These are phyloP conservation scores for Ormyrus pomaceus DNA, from an alignment of 2,888 invertebrate species.

Conservation along the genomic window DNA sequence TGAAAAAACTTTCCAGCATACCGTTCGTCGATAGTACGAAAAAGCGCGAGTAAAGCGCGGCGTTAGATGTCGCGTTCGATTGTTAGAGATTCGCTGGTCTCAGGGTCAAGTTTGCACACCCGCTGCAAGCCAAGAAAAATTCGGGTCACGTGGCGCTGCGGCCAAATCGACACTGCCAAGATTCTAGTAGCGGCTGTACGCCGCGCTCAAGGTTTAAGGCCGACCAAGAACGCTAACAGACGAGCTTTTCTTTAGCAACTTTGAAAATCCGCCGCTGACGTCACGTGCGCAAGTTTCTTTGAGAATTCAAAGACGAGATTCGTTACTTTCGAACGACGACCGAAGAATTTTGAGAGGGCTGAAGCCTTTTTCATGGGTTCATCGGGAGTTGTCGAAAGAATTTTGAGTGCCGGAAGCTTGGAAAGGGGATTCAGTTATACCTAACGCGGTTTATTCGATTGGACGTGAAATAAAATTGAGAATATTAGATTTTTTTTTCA, in stretches of 20 bases:
- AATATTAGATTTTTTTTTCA: no score
- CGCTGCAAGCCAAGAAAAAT: slow-evolving; percentile 60
- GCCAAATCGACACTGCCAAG: slow-evolving; percentile 61
- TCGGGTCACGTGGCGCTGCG: slow-evolving; percentile 58
- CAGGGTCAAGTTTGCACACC: slow-evolving; percentile 63
- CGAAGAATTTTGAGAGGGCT: background rate
- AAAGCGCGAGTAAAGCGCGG: background rate
- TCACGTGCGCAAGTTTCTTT: background rate
- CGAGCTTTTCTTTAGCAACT: slow-evolving; percentile 33
- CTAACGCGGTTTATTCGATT: no score
- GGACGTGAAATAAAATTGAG: no score
- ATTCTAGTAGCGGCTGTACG: slow-evolving; percentile 56
- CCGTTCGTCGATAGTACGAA: no score
- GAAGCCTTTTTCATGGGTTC: no score
- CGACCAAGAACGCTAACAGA: slow-evolving; percentile 52
- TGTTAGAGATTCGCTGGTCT: slow-evolving; percentile 24
- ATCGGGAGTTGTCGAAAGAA: no score
- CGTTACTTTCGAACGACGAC: background rate
- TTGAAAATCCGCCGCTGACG: slow-evolving; percentile 4
- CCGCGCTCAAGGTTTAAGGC: slow-evolving; percentile 60
- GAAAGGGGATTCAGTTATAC: no score
- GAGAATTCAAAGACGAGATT: background rate
- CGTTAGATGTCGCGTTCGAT: slow-evolving; percentile 6
- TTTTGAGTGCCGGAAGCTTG: no score
- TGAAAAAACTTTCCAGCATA: no score